Conservation (phyloP, 2,888 invertebrate genomes). For the Mesorhabditis belari region DNA sequence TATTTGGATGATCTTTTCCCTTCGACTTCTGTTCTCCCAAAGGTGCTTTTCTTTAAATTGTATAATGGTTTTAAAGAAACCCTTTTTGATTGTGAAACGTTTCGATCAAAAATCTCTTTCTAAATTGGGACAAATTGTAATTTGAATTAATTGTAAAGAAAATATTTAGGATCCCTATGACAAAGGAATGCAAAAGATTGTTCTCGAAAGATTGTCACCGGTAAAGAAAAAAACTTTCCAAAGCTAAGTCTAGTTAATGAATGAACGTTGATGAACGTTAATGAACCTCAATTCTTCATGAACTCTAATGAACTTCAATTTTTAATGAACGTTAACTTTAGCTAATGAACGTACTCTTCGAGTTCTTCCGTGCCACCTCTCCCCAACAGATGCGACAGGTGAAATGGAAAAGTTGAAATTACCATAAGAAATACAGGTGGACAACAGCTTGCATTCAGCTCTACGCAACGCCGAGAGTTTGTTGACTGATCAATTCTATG, state of each 20-base stretch:
- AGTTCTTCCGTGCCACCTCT: constrained; percentile 29
- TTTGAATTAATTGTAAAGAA: no score
- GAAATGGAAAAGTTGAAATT: no score
- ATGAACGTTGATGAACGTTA: not conserved
- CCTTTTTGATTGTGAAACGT: no score
- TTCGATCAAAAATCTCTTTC: no score
- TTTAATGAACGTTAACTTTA: constrained; percentile 3
- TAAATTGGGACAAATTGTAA: no score
- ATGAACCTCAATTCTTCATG: not conserved
- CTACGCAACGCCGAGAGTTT: constrained; percentile 33
- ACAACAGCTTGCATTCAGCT: constrained; percentile 32
- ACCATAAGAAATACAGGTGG: no score
- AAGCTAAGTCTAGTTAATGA: not conserved
- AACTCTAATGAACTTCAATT: not conserved
- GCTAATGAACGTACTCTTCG: constrained; percentile 33
- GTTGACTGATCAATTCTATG: constrained; percentile 33
- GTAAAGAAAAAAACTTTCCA: constrained; percentile 4
- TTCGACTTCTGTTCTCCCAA: constrained; percentile 63
- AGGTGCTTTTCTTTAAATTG: constrained; percentile 21
- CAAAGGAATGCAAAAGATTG: constrained; percentile 69
- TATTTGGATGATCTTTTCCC: constrained; percentile 76
- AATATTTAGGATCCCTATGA: constrained; percentile 63
- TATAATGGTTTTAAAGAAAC: not conserved
- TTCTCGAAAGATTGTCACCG: constrained; percentile 64
- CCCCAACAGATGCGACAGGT: constrained; percentile 20